Evolutionary conservation across 2,113 vertebrate genomes (phyloP).

Genomic region (Platysteira castanea): DNA sequence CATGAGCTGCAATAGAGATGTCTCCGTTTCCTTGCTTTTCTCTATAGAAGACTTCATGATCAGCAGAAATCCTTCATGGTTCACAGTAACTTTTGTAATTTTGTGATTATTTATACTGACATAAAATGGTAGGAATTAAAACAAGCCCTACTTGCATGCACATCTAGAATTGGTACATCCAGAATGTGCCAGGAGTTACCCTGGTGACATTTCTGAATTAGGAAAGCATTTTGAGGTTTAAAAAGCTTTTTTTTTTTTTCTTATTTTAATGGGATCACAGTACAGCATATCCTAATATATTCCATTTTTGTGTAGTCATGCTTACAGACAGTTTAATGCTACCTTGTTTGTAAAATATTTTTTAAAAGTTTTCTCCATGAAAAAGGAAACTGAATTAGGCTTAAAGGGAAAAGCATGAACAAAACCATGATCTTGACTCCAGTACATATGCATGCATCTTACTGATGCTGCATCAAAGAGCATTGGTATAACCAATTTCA

Average conservation of each 20-base stretch:
- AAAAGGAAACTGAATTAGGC: not conserved
- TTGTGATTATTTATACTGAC: not conserved
- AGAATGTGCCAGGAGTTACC: not conserved
- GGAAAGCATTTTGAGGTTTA: not conserved
- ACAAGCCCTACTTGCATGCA: not conserved
- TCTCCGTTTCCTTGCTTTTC: not conserved
- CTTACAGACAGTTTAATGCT: not conserved
- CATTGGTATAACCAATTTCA: not conserved
- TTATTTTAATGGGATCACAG: not conserved
- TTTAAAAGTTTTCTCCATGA: not conserved
- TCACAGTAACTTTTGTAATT: not conserved
- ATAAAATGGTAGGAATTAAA: not conserved
- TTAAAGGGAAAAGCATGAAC: not conserved
- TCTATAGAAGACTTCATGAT: not conserved
- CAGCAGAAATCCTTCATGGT: not conserved
- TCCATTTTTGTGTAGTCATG: not conserved
- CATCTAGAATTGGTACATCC: not conserved
- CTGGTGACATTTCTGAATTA: not conserved
- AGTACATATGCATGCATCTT: not conserved
- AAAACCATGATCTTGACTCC: not conserved
- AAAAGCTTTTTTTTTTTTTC: not conserved
- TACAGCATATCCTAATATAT: fast-evolving
- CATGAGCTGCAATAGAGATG: not conserved
- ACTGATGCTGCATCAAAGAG: not conserved
- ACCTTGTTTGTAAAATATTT: not conserved